Conservation (phyloP, 2,797 vertebrate genomes). For the Coranthus polyacanthus region DNA sequence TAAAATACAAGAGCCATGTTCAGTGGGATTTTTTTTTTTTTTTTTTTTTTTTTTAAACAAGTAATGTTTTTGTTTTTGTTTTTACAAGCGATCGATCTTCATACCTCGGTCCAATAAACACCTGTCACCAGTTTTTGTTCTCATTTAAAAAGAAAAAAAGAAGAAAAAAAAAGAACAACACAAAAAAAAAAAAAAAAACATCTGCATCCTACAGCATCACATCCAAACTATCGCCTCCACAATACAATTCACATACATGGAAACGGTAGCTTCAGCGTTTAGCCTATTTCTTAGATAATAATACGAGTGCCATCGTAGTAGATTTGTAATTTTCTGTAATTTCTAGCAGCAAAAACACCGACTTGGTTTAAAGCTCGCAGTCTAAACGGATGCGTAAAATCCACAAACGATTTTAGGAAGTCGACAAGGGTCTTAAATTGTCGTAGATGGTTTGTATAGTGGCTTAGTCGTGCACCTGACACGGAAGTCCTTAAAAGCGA, state of each 20-base stretch:
- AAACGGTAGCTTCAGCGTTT: constrained; percentile 28
- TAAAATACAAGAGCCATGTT: background rate
- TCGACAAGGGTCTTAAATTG: background rate
- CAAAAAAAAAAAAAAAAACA: too few relatives aligned
- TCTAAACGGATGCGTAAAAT: background rate
- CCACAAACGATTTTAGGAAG: background rate
- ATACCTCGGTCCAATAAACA: constrained; percentile 31
- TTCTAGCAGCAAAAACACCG: background rate
- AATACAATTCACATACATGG: constrained; percentile 18
- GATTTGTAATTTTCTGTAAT: constrained; percentile 24
- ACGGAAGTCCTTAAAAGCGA: constrained; percentile 15
- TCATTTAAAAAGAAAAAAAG: too few relatives aligned
- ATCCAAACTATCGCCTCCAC: constrained; percentile 15
- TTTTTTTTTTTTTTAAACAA: background rate
- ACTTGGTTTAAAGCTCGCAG: background rate
- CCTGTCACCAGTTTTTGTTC: constrained; percentile 44
- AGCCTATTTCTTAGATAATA: background rate
- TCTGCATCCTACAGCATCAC: constrained; percentile 34
- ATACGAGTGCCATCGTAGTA: background rate
- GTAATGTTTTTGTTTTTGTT: background rate
- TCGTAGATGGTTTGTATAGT: background rate
- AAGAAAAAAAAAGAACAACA: too few relatives aligned
- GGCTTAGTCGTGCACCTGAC: constrained; percentile 21
- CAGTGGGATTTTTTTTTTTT: too few relatives aligned
- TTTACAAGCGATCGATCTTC: background rate